These are phyloP conservation scores for Oreochromis aureus DNA, from an alignment of 2,113 vertebrate species.

Conservation along the genomic window DNA sequence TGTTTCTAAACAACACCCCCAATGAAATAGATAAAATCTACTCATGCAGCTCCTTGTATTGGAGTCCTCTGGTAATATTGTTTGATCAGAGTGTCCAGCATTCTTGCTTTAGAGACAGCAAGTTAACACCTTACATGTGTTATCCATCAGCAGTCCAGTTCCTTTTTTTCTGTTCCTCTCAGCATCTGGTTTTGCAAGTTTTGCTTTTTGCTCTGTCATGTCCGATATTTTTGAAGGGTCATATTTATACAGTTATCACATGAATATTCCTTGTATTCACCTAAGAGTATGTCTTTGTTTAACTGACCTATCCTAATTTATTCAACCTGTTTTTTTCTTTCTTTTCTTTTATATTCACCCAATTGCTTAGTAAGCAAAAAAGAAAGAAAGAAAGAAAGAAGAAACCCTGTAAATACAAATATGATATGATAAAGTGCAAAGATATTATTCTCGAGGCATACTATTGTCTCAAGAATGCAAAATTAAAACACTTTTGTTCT, in stretches of 20 bases:
- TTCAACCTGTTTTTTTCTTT: not conserved
- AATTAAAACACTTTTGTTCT: not conserved
- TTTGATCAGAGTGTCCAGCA: not conserved
- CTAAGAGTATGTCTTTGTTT: not conserved
- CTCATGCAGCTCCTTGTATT: not conserved
- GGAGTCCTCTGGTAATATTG: not conserved
- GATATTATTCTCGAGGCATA: not conserved
- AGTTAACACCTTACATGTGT: slow-evolving; percentile 26
- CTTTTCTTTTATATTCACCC: not conserved
- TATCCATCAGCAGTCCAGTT: not conserved
- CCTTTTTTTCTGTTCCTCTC: not conserved
- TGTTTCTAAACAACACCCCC: not conserved
- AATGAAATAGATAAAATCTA: not conserved
- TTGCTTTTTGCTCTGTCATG: not conserved
- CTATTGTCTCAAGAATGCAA: not conserved
- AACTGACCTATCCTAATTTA: not conserved
- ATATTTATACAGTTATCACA: not conserved
- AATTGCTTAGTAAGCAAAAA: not conserved
- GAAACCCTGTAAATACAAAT: not conserved
- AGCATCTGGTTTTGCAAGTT: not conserved
- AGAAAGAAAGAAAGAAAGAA: not conserved
- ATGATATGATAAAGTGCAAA: not conserved
- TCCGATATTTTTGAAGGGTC: not conserved
- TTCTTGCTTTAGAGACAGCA: slow-evolving; percentile 18
- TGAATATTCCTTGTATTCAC: not conserved